Conservation (phyloP, 2,113 vertebrate genomes). For the Phylloscopus trochiloides region DNA sequence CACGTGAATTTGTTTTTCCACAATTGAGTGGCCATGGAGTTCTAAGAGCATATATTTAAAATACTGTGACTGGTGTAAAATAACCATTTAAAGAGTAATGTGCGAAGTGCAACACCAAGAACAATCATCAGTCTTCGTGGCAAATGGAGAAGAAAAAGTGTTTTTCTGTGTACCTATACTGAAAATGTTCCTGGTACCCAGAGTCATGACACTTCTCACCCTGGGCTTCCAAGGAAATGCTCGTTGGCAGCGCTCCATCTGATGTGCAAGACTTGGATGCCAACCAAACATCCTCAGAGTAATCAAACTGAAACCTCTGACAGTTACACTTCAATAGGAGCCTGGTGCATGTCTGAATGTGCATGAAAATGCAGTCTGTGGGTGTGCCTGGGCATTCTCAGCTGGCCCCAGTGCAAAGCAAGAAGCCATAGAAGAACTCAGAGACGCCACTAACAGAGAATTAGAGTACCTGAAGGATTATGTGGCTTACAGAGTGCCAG, state of each 20-base stretch:
- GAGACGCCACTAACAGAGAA: background rate
- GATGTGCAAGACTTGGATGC: background rate
- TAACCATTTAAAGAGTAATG: background rate
- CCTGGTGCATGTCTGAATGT: background rate
- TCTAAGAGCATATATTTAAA: background rate
- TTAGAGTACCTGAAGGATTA: background rate
- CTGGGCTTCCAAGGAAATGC: background rate
- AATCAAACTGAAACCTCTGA: background rate
- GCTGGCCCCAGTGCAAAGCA: background rate
- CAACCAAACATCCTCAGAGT: background rate
- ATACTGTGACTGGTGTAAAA: background rate
- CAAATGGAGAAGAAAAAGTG: background rate
- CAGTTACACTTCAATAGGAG: background rate
- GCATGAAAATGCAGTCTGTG: background rate
- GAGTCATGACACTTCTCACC: background rate
- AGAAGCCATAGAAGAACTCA: background rate
- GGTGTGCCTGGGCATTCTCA: background rate
- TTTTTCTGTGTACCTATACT: background rate
- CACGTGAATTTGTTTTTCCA: fast-evolving
- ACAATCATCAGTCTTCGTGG: background rate
- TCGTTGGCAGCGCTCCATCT: background rate
- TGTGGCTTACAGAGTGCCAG: background rate
- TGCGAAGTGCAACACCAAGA: background rate
- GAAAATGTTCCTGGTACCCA: background rate
- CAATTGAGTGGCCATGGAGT: background rate